Evolutionary conservation across 2,113 vertebrate genomes (phyloP).

Genomic region (Perca fluviatilis): DNA sequence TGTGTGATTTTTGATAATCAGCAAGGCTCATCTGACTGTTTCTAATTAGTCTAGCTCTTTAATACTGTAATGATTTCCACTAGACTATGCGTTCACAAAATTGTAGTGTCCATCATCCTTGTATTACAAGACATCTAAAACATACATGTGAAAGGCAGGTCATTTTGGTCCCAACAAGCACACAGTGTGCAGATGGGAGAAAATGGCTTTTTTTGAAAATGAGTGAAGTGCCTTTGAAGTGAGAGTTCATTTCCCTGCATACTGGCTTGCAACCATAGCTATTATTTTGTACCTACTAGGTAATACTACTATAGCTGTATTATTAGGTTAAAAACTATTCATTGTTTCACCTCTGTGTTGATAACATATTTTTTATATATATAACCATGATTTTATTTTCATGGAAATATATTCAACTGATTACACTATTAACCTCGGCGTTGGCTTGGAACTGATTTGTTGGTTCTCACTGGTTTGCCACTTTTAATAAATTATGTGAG

Average conservation of each 20-base stretch:
- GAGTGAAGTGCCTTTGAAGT: background rate
- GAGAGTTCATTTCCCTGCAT: background rate
- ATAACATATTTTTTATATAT: background rate
- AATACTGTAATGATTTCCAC: background rate
- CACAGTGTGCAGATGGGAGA: background rate
- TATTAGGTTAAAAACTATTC: background rate
- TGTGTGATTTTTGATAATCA: background rate
- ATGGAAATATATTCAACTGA: background rate
- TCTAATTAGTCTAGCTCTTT: background rate
- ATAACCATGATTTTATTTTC: background rate
- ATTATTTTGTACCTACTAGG: background rate
- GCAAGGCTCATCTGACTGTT: background rate
- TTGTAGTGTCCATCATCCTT: background rate
- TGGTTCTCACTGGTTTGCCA: background rate
- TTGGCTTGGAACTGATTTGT: background rate
- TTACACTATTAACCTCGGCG: background rate
- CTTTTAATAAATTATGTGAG: slow-evolving; percentile 3
- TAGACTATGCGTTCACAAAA: background rate
- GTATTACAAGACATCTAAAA: background rate
- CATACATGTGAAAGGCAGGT: background rate
- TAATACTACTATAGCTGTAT: background rate
- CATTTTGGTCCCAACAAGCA: background rate
- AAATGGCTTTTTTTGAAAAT: background rate
- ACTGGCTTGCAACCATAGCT: background rate
- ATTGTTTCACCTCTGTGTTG: background rate